Conservation (phyloP, 2,888 invertebrate genomes). For the Octodonta nipae region DNA sequence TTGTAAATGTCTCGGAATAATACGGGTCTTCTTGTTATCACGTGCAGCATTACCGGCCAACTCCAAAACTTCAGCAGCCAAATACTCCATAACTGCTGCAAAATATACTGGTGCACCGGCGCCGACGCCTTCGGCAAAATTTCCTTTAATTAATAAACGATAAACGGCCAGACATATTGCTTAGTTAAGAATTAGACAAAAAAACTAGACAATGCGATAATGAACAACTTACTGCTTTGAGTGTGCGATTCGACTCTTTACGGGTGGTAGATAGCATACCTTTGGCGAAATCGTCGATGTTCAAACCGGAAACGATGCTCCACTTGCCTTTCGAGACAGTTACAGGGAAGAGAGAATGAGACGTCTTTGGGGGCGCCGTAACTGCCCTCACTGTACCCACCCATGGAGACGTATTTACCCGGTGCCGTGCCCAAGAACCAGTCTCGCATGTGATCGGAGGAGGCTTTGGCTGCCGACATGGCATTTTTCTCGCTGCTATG, state of each 20-base stretch:
- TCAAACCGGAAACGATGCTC: constrained; percentile 76
- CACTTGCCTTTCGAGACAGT: constrained; percentile 65
- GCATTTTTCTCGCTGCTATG: constrained; percentile 92
- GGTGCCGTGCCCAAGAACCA: constrained; percentile 79
- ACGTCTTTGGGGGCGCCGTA: constrained; percentile 83
- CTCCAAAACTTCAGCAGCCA: no score
- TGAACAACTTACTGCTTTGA: no score
- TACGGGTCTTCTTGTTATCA: no score
- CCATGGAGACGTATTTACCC: constrained; percentile 85
- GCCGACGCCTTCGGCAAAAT: no score
- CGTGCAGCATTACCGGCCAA: no score
- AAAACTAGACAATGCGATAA: no score
- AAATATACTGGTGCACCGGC: no score
- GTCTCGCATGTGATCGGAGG: constrained; percentile 92
- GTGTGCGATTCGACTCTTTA: constrained; percentile 75
- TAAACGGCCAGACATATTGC: no score
- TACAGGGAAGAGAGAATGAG: constrained; percentile 92
- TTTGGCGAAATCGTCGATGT: constrained; percentile 70
- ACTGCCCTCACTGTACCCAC: constrained; percentile 88
- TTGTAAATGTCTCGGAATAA: no score
- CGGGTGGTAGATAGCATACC: constrained; percentile 74
- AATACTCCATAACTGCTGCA: no score
- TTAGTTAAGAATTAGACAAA: no score
- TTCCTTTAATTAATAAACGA: no score
- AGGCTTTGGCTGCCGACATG: constrained; percentile 99